Conservation (phyloP, 2,888 invertebrate genomes). For the Ophioninae sp. region DNA sequence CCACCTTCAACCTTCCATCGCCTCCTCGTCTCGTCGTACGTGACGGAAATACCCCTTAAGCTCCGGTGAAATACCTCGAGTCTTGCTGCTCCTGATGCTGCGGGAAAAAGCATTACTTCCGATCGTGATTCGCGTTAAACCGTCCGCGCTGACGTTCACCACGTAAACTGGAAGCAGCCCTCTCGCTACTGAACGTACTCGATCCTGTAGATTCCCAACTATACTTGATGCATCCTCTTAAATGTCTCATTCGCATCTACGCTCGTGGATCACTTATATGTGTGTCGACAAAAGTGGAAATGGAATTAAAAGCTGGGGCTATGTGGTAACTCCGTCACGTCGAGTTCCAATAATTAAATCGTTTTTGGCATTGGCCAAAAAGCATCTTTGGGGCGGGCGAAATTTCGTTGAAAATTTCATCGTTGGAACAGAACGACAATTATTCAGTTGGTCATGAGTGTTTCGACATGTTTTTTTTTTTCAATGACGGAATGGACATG, state of each 20-base stretch:
- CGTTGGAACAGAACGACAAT: too few relatives aligned
- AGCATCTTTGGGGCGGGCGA: slow-evolving; percentile 27
- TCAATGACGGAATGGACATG: neutral
- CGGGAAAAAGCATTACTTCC: slow-evolving; percentile 65
- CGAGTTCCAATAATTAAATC: neutral
- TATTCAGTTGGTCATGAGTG: too few relatives aligned
- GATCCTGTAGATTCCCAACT: neutral
- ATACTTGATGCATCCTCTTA: neutral
- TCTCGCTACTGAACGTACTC: slow-evolving; percentile 29
- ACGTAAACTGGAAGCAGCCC: slow-evolving; percentile 49
- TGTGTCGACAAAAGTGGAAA: neutral
- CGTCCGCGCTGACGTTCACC: slow-evolving; percentile 52
- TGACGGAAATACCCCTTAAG: slow-evolving; percentile 65
- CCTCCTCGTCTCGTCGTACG: slow-evolving; percentile 56
- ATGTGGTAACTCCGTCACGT: neutral
- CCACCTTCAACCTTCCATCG: slow-evolving; percentile 29
- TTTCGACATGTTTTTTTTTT: neutral
- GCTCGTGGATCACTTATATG: neutral
- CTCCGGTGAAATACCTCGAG: slow-evolving; percentile 52
- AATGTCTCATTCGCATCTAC: neutral
- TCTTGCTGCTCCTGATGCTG: slow-evolving; percentile 20
- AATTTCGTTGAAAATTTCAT: neutral
- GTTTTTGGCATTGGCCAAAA: slow-evolving; percentile 9
- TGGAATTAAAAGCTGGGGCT: too few relatives aligned
- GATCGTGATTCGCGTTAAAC: slow-evolving; percentile 66